These are phyloP conservation scores for Rhamphomyia laevipes DNA, from an alignment of 2,888 invertebrate species.

Conservation along the genomic window DNA sequence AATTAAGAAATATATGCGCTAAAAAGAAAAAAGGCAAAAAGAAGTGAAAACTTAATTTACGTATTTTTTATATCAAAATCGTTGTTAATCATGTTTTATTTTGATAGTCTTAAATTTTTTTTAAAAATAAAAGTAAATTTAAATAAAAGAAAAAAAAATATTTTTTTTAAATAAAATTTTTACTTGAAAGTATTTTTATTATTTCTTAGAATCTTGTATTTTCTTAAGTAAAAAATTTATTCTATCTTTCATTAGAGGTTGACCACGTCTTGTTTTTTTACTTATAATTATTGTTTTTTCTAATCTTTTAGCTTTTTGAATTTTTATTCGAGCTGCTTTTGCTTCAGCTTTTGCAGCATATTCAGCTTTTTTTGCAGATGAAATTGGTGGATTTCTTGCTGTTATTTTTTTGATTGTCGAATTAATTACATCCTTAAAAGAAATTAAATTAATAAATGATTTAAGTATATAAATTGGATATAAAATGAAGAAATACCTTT, in stretches of 20 bases:
- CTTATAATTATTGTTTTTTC: constrained; percentile 60
- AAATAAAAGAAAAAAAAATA: too few relatives aligned
- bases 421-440: too few relatives aligned
- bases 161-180: too few relatives aligned
- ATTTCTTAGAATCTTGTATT: constrained; percentile 43
- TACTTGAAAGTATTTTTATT: neutral
- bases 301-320: constrained; percentile 57
- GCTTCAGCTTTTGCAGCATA: neutral
- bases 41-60: neutral
- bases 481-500: too few relatives aligned
- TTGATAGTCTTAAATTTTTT: too few relatives aligned
- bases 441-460: too few relatives aligned
- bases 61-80: too few relatives aligned
- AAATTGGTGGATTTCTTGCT: neutral
- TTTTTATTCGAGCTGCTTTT: constrained; percentile 46
- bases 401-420: too few relatives aligned
- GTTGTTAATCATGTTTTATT: too few relatives aligned
- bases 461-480: too few relatives aligned
- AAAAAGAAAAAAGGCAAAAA: neutral
- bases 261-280: constrained; percentile 68
- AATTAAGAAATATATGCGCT: neutral
- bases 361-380: neutral
- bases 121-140: too few relatives aligned
- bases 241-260: constrained; percentile 74
- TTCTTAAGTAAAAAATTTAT: constrained; percentile 66